These are phyloP conservation scores for Phyllotreta striolata DNA, from an alignment of 2,888 invertebrate genomes.

Conservation along the genomic window DNA sequence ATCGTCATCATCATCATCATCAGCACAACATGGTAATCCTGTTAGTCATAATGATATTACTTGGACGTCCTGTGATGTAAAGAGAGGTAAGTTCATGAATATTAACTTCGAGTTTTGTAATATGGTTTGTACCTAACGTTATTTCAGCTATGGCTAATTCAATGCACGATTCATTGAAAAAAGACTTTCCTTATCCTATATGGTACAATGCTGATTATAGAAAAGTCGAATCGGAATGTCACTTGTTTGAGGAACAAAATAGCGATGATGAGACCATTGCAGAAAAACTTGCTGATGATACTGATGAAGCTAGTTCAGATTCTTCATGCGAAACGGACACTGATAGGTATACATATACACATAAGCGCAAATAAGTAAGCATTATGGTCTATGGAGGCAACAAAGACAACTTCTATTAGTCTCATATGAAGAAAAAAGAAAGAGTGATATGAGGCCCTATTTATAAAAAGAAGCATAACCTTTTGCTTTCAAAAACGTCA, in stretches of 20 bases:
- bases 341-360: constrained; percentile 34
- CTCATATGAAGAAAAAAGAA: no score
- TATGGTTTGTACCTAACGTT: neutral
- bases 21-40: constrained; percentile 63
- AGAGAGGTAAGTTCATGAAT: constrained; percentile 31
- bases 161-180: constrained; percentile 44
- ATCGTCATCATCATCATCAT: constrained; percentile 28
- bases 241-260: constrained; percentile 37
- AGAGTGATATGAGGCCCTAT: no score
- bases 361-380: neutral
- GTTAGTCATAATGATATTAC: constrained; percentile 64
- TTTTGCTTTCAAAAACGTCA: no score
- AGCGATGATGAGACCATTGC: constrained; percentile 43
- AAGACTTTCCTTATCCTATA: constrained; percentile 67
- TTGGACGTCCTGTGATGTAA: constrained; percentile 38
- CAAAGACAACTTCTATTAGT: no score
- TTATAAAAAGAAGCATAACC: no score
- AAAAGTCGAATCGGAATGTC: constrained; percentile 61
- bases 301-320: constrained; percentile 50
- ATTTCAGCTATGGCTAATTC: constrained; percentile 29
- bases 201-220: constrained; percentile 71
- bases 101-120: neutral
- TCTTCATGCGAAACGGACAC: constrained; percentile 45
- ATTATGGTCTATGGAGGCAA: neutral
- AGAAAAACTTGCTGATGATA: constrained; percentile 46